Percentiles rank a stretch among this genome's conserved stretches.
Evolutionary conservation across 1,140 invertebrate genomes (phyloP).

Genomic region (Matsumurasca onukii): DNA sequence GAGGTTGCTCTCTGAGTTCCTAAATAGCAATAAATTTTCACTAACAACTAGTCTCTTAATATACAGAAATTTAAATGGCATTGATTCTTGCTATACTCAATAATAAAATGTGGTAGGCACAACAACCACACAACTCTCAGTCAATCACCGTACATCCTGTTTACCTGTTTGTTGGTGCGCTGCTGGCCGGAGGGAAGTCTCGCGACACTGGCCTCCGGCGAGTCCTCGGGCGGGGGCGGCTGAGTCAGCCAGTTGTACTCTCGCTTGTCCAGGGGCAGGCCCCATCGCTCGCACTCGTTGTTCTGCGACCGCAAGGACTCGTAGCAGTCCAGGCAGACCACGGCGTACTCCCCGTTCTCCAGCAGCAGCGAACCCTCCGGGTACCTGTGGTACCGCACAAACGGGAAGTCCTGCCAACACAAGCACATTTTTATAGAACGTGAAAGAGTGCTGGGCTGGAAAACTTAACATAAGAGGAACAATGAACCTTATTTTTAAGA

Average conservation of each 20-base stretch:
- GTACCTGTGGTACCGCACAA: slow-evolving; percentile 72
- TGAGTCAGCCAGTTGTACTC: slow-evolving; percentile 92
- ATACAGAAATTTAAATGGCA: too few species aligned
- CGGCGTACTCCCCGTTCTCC: slow-evolving; percentile 87
- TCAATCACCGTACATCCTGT: too few species aligned
- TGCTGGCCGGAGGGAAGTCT: slow-evolving; percentile 79
- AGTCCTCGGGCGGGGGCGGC: slow-evolving; percentile 83
- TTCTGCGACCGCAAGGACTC: slow-evolving; percentile 82
- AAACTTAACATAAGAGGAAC: too few species aligned
- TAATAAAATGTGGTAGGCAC: too few species aligned
- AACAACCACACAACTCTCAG: too few species aligned
- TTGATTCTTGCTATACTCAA: too few species aligned
- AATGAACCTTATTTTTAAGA: too few species aligned
- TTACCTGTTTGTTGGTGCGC: slow-evolving; percentile 71
- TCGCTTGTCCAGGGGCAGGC: slow-evolving; percentile 80
- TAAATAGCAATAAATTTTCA: too few species aligned
- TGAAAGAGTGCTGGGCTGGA: too few species aligned
- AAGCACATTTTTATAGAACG: too few species aligned
- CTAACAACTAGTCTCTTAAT: too few species aligned
- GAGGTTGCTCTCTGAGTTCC: too few species aligned
- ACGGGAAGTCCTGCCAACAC: slow-evolving; percentile 55
- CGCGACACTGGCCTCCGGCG: slow-evolving; percentile 76
- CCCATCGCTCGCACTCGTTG: slow-evolving; percentile 85
- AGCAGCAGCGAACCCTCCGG: slow-evolving; percentile 79
- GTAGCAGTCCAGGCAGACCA: slow-evolving; percentile 91